Evolutionary conservation across 2,113 vertebrate genomes (phyloP).

Genomic region (Caretta caretta): DNA sequence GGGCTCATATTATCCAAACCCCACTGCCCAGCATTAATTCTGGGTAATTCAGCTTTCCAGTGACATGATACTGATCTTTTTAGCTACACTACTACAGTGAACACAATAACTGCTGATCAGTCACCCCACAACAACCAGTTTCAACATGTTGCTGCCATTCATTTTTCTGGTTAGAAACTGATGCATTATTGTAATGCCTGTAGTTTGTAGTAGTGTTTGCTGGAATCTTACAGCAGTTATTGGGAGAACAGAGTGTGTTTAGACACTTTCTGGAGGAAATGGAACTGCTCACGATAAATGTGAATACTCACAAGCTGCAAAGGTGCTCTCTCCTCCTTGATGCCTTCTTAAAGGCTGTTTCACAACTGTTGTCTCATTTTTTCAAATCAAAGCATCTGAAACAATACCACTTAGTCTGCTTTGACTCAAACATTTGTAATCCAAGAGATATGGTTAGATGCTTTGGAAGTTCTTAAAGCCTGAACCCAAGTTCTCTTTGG

Average conservation of each 20-base stretch:
- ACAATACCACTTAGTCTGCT: rapidly evolving
- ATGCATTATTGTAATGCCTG: neutral
- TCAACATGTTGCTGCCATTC: rapidly evolving
- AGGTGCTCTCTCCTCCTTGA: neutral
- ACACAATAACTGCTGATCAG: neutral
- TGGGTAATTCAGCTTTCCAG: neutral
- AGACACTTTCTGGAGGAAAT: neutral
- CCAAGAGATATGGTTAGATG: neutral
- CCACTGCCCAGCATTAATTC: neutral
- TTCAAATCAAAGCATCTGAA: conserved; percentile 14
- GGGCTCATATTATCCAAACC: neutral
- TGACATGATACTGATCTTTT: neutral
- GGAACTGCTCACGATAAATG: neutral
- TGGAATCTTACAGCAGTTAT: neutral
- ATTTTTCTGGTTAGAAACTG: neutral
- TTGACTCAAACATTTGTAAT: conserved; percentile 2
- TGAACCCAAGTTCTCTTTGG: neutral
- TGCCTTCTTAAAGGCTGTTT: neutral
- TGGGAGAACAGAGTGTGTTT: neutral
- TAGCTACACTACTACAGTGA: neutral
- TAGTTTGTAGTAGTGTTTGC: neutral
- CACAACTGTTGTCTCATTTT: rapidly evolving
- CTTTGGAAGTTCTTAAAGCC: neutral
- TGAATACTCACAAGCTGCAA: neutral
- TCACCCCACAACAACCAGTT: neutral